Evolutionary conservation across 2,113 vertebrate genomes (phyloP).

Genomic region (Podilymbus podiceps): DNA sequence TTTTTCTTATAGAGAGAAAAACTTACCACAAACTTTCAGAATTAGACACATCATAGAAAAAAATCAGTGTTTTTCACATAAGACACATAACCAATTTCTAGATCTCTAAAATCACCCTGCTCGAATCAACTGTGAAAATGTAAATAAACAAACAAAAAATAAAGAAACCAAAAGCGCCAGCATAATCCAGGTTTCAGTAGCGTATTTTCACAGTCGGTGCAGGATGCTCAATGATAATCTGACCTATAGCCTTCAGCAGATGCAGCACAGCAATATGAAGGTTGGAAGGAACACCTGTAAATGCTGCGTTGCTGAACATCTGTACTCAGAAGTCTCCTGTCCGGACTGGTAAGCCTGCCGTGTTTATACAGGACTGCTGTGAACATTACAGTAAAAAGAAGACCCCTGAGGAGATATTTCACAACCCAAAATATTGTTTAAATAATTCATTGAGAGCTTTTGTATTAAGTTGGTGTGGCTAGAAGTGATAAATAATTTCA

Average conservation of each 20-base stretch:
- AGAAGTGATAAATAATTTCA: not conserved
- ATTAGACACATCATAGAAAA: not conserved
- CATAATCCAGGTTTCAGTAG: not conserved
- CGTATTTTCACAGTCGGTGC: not conserved
- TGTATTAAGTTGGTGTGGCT: not conserved
- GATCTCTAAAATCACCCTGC: not conserved
- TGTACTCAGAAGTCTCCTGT: not conserved
- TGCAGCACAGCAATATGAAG: accelerated
- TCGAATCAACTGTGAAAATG: not conserved
- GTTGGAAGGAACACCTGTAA: not conserved
- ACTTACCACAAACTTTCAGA: not conserved
- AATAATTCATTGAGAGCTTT: constrained; percentile 19
- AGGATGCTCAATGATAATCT: not conserved
- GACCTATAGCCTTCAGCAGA: not conserved
- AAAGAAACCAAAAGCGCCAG: not conserved
- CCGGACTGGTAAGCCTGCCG: not conserved
- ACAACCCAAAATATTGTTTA: not conserved
- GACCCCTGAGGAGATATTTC: not conserved
- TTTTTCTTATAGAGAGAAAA: not conserved
- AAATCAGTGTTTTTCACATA: not conserved
- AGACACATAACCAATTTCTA: not conserved
- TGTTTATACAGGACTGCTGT: not conserved
- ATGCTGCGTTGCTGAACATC: not conserved
- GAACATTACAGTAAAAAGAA: not conserved
- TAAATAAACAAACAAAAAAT: not conserved